Evolutionary conservation across 2,888 invertebrate genomes (phyloP).

Genomic region (Papilio gigon): DNA sequence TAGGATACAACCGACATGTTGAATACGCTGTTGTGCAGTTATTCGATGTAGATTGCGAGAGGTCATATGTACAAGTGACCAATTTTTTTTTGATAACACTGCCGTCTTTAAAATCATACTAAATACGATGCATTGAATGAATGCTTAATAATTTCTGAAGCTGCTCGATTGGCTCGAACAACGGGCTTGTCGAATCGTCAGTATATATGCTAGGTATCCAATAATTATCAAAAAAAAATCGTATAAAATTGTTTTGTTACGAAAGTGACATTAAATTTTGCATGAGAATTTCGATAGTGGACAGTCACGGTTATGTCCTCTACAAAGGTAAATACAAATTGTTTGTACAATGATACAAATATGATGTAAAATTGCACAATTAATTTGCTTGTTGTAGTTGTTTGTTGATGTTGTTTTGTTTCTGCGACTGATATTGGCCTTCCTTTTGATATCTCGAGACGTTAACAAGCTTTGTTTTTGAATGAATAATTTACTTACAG

Average conservation of each 20-base stretch:
- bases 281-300: too few relatives aligned
- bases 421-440: neutral
- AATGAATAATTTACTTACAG: neutral
- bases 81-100: constrained; percentile 9
- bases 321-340: too few relatives aligned
- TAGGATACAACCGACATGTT: constrained; percentile 50
- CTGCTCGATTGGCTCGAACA: neutral
- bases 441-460: neutral
- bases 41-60: constrained; percentile 42
- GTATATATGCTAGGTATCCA: too few relatives aligned
- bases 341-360: too few relatives aligned
- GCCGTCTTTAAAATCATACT: neutral
- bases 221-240: too few relatives aligned
- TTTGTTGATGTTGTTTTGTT: neutral
- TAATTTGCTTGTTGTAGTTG: constrained; percentile 26
- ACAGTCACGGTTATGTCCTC: too few relatives aligned
- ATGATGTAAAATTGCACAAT: constrained; percentile 18
- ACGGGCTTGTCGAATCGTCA: neutral
- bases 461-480: neutral
- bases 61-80: constrained; percentile 39
- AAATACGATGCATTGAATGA: neutral
- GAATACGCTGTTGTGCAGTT: constrained; percentile 44
- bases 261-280: too few relatives aligned
- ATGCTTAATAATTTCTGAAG: neutral
- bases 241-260: too few relatives aligned